Evolutionary conservation across 2,888 invertebrate genomes (phyloP), one percentile per base, ranked within the genome.

Genomic region (Tenthredo livida): DNA sequence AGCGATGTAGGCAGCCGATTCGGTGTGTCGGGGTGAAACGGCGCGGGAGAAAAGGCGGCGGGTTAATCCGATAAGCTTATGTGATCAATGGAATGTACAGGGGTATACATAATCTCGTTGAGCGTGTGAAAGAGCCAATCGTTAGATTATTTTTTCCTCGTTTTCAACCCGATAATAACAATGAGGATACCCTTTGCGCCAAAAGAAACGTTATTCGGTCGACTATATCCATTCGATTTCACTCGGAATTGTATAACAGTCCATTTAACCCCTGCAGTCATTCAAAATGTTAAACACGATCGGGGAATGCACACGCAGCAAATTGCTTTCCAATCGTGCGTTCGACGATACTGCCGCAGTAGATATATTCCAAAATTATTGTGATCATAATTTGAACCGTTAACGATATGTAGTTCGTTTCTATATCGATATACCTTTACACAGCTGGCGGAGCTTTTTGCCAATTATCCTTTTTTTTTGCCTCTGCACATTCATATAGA

Each of bases 251-350:
- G 2, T 40, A 47, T 47, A 73, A 73, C 72, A n/a, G 40, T 43
- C 10, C 72, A n/a, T 43, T 73, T 73, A 40, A 73, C 67, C 43
- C 72, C n/a, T n/a, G n/a, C 40, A 43, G 72, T 73, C 72, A 73
- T 73, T 73, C 40, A 73, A 73, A 73, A 73, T 73, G 40, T 73
- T 73, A 43, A 73, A 73, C 72, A 43, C 21, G 72, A 43, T 73
- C 43, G 72, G 1, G 43, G 40, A 25, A 73, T 25, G 72, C 43
- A 73, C 43, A 43, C n/a, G n/a, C 43, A 43, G 15, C 72, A 25
- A 73, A 73, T 73, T 73, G 72, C 21, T 73, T 73, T 73, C 72
- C 72, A 10, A 73, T 73, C 72, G 5, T 37, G n/a, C n/a, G 15
- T 33, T 73, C n/a, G n/a, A 21, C 70, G 29, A 37, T 40, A 73